phyloP scores from a whole-genome alignment of 2,888 invertebrate genomes.

The Limnephilus marmoratus region DNA sequence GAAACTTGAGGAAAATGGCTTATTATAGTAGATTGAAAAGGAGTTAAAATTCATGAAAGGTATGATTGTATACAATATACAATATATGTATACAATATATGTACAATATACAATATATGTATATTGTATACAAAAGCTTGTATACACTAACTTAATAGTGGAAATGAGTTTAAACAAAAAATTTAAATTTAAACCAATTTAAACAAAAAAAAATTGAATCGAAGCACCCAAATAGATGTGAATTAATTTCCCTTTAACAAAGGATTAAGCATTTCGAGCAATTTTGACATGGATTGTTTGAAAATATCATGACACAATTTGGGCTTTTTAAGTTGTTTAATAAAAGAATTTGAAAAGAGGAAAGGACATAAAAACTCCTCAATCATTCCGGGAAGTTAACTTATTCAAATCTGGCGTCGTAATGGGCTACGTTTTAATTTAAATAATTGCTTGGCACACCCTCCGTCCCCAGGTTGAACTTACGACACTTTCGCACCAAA shows the following conservation, averaged over 20 bases:
- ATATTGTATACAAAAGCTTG: no score
- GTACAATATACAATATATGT: no score
- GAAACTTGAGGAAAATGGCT: no score
- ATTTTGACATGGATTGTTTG: neutral
- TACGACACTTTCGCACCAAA: neutral
- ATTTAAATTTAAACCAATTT: no score
- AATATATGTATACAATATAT: no score
- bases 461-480: neutral
- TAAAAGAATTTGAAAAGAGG: conserved; percentile 36
- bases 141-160: no score
- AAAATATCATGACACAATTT: conserved; percentile 2
- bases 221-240: neutral
- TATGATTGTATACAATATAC: no score
- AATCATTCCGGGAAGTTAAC: conserved; percentile 42
- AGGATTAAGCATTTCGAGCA: neutral
- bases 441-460: conserved; percentile 33
- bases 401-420: conserved; percentile 44
- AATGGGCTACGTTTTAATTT: conserved; percentile 40
- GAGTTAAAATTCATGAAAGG: no score
- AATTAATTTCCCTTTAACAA: neutral
- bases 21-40: no score
- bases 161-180: no score
- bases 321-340: conserved; percentile 23
- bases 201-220: neutral
- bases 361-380: conserved; percentile 40